Conservation (phyloP, 2,888 invertebrate genomes). For the Dasypogon diadema region DNA sequence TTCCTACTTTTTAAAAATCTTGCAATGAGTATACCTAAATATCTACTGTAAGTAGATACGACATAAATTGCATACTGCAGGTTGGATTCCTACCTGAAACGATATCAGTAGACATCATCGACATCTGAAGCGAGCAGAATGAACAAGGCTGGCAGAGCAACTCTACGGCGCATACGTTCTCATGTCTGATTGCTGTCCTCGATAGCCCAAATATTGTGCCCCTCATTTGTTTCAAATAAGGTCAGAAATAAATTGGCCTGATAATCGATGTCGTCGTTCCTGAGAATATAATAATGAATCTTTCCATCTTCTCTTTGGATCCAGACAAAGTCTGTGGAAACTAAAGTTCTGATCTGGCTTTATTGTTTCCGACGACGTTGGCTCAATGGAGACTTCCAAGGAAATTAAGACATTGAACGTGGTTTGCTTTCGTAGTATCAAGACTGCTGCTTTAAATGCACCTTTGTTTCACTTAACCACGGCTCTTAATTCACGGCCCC, state of each 20-base stretch:
- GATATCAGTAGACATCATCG: slow-evolving; percentile 41
- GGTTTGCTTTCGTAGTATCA: background rate
- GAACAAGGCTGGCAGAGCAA: background rate
- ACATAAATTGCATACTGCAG: slow-evolving; percentile 23
- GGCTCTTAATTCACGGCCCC: background rate
- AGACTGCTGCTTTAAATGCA: slow-evolving; percentile 4
- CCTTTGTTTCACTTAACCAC: slow-evolving; percentile 5
- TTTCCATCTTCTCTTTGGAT: slow-evolving; percentile 30
- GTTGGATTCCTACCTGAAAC: slow-evolving; percentile 26
- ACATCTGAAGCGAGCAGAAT: slow-evolving; percentile 38
- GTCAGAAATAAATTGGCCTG: slow-evolving; percentile 60
- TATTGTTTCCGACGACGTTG: slow-evolving; percentile 27
- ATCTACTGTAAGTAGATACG: background rate
- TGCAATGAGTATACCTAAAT: too few relatives aligned
- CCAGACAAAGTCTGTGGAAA: background rate
- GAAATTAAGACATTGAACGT: slow-evolving; percentile 38
- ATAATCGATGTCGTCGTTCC: slow-evolving; percentile 57
- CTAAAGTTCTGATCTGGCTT: slow-evolving; percentile 1
- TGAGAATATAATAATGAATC: slow-evolving; percentile 54
- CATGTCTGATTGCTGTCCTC: slow-evolving; percentile 48
- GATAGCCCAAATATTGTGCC: slow-evolving; percentile 54
- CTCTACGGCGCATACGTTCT: slow-evolving; percentile 15
- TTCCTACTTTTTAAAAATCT: too few relatives aligned
- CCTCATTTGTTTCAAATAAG: slow-evolving; percentile 61
- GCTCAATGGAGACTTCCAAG: slow-evolving; percentile 11